Evolutionary conservation across 1,140 invertebrate genomes (phyloP).

Genomic region (Philopotamus ludificatus): DNA sequence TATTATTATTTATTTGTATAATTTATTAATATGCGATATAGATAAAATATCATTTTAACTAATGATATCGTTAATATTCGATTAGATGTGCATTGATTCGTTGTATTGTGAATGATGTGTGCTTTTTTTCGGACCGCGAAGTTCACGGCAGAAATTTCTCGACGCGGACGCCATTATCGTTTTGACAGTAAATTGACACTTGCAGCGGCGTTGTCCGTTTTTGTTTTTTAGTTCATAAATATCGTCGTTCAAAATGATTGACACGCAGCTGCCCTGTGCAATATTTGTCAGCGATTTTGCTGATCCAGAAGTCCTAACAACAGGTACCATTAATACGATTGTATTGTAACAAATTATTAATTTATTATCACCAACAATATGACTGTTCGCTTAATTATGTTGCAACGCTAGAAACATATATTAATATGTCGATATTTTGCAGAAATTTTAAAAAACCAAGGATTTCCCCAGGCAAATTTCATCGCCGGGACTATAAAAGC

Average conservation of each 20-base stretch:
- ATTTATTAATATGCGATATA: too few relatives aligned
- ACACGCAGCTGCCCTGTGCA: constrained; percentile 36
- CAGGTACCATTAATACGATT: not conserved
- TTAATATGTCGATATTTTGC: constrained; percentile 22
- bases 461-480: constrained; percentile 15
- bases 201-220: too few relatives aligned
- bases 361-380: not conserved
- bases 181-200: not conserved
- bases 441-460: constrained; percentile 34
- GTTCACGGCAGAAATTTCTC: too few relatives aligned
- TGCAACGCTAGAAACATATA: not conserved
- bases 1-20: too few relatives aligned
- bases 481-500: constrained; percentile 21
- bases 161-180: not conserved
- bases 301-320: constrained; percentile 23
- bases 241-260: constrained; percentile 29
- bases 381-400: not conserved
- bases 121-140: too few relatives aligned
- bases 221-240: too few relatives aligned
- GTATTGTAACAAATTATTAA: not conserved
- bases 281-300: constrained; percentile 34
- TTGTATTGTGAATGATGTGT: too few relatives aligned
- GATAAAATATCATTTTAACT: too few relatives aligned
- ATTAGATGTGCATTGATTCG: too few relatives aligned
- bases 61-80: too few relatives aligned